Conservation (phyloP, 2,113 vertebrate genomes). For the Lampris incognitus region DNA sequence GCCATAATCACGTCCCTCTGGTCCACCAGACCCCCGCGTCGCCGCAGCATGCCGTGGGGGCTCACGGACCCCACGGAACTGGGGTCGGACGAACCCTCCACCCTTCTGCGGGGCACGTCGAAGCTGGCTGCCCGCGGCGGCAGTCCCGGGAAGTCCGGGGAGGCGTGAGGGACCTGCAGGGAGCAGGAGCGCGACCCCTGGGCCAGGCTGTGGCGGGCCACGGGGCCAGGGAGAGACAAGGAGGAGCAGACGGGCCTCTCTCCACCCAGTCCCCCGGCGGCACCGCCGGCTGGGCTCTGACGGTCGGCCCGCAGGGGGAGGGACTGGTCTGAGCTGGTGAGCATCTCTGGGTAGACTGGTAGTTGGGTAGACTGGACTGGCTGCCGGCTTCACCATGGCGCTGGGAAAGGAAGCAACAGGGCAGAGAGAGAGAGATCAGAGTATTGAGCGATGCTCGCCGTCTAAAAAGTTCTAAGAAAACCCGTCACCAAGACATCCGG, state of each 20-base stretch:
- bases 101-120: slow-evolving; percentile 74
- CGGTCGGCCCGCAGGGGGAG: slow-evolving; percentile 75
- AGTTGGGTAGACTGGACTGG: slow-evolving; percentile 44
- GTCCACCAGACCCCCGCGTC: slow-evolving; percentile 91
- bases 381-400: slow-evolving; percentile 82
- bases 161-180: slow-evolving; percentile 84
- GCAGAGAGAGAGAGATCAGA: not conserved
- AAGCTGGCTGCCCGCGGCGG: slow-evolving; percentile 84
- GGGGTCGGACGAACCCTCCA: slow-evolving; percentile 72
- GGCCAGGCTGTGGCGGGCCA: slow-evolving; percentile 69
- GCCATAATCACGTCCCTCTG: slow-evolving; percentile 95
- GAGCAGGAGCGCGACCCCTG: slow-evolving; percentile 84
- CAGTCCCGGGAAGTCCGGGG: slow-evolving; percentile 75
- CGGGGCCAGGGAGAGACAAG: slow-evolving; percentile 83
- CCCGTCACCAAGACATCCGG: not conserved
- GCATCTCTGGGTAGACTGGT: slow-evolving; percentile 68
- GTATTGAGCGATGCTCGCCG: not conserved
- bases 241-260: slow-evolving; percentile 69
- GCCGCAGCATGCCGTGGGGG: slow-evolving; percentile 87
- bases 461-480: not conserved
- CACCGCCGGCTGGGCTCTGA: slow-evolving; percentile 66
- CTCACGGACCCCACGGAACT: slow-evolving; percentile 82
- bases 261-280: slow-evolving; percentile 48
- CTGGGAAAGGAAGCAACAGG: slow-evolving; percentile 60
- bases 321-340: slow-evolving; percentile 82